A percentile compares a stretch with the other conserved stretches of the same genome.
Conservation (phyloP, 2,888 invertebrate genomes). For the Emmelina monodactyla region DNA sequence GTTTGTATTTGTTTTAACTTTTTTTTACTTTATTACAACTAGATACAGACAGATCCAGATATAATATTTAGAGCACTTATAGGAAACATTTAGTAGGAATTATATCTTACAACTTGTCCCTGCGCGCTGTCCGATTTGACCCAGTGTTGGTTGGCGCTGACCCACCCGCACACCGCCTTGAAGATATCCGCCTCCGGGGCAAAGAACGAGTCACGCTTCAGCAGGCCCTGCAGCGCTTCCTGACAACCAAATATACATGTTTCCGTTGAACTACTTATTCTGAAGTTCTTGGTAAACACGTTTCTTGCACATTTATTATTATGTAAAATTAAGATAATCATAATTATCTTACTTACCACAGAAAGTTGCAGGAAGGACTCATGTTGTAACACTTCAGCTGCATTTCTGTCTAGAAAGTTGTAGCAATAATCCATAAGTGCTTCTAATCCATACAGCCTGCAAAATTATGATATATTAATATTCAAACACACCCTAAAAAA, state of each 20-base stretch:
- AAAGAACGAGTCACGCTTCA: constrained; percentile 94
- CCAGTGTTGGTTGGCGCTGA: constrained; percentile 75
- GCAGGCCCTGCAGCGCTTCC: constrained; percentile 82
- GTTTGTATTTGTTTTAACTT: too few species aligned
- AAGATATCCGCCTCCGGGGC: constrained; percentile 97
- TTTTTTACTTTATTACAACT: too few species aligned
- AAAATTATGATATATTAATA: neutral
- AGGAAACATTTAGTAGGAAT: too few species aligned
- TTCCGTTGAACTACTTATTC: too few species aligned
- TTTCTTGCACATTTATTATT: too few species aligned
- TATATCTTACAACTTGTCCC: constrained; percentile 53
- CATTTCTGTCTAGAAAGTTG: constrained; percentile 90
- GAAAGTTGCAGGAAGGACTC: constrained; percentile 86
- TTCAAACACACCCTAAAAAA: neutral
- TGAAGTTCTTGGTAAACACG: too few species aligned
- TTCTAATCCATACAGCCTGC: constrained; percentile 70
- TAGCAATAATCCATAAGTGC: constrained; percentile 81
- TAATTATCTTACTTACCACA: constrained; percentile 77
- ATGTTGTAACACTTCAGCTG: constrained; percentile 82
- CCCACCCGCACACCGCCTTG: constrained; percentile 87
- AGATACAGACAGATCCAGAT: too few species aligned
- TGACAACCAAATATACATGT: constrained; percentile 21
- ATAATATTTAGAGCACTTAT: too few species aligned
- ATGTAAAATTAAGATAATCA: too few species aligned
- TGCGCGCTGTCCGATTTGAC: constrained; percentile 71